Conservation (phyloP, 92 coral and sea anemone species). For the Zoanthus solanderi region DNA sequence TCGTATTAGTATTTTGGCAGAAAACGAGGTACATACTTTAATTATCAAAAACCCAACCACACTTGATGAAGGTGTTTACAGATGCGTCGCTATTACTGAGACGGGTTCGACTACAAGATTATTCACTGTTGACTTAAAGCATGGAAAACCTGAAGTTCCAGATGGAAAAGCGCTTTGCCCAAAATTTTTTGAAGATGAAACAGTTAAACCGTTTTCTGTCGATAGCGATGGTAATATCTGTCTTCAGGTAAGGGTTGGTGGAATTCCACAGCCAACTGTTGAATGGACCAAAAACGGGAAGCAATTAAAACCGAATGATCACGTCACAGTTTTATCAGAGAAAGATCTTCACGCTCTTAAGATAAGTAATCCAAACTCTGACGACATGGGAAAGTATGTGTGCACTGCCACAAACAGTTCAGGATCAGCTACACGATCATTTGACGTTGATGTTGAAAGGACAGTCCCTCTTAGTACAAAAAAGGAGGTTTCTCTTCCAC, state of each 20-base stretch:
- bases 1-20: slow-evolving; percentile 56
- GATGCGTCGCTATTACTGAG: slow-evolving; percentile 50
- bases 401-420: slow-evolving; percentile 79
- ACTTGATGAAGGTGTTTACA: slow-evolving; percentile 61
- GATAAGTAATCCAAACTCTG: slow-evolving; percentile 66
- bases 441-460: slow-evolving; percentile 79
- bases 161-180: slow-evolving; percentile 51
- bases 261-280: slow-evolving; percentile 83
- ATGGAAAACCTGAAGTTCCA: slow-evolving; percentile 44
- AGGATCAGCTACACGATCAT: slow-evolving; percentile 68
- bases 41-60: slow-evolving; percentile 59
- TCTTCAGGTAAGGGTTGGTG: slow-evolving; percentile 66
- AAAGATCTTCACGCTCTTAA: slow-evolving; percentile 70
- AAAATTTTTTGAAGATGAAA: slow-evolving; percentile 67
- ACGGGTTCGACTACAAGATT: slow-evolving; percentile 48
- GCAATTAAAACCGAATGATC: slow-evolving; percentile 65
- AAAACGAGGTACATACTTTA: slow-evolving; percentile 56
- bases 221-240: slow-evolving; percentile 75
- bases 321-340: slow-evolving; percentile 64
- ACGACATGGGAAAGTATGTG: slow-evolving; percentile 75
- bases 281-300: slow-evolving; percentile 80
- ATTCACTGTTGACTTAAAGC: slow-evolving; percentile 51
- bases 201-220: slow-evolving; percentile 63
- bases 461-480: slow-evolving; percentile 30
- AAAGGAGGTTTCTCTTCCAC: slow-evolving; percentile 39